These are phyloP conservation scores for Ephialtes manifestator DNA, from an alignment of 2,888 invertebrate species.

Conservation along the genomic window DNA sequence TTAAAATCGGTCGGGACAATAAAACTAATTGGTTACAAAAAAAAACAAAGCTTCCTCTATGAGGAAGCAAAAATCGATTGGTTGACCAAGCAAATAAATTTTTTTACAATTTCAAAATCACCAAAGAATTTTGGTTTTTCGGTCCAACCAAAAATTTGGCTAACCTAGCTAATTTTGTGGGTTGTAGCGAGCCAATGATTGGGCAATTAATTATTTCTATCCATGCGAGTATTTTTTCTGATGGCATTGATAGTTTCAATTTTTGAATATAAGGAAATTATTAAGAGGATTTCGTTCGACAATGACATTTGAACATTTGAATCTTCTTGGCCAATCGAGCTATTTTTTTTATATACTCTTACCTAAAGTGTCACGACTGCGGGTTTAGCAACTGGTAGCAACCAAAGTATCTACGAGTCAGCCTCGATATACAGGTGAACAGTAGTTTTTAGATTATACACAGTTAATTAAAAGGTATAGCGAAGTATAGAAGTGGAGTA, in stretches of 20 bases:
- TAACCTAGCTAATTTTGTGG: no score
- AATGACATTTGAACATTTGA: constrained; percentile 8
- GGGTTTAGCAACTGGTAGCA: constrained; percentile 72
- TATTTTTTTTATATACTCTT: constrained; percentile 65
- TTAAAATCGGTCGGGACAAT: no score
- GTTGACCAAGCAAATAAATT: no score
- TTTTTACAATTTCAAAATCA: no score
- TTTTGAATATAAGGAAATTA: not conserved
- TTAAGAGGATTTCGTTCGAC: constrained; percentile 44
- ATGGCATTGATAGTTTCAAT: not conserved
- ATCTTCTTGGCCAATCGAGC: constrained; percentile 56
- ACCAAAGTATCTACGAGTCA: constrained; percentile 69
- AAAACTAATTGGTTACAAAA: no score
- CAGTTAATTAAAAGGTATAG: constrained; percentile 14
- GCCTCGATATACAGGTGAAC: constrained; percentile 37
- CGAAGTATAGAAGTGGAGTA: not conserved
- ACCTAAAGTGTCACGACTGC: constrained; percentile 74
- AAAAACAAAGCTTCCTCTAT: no score
- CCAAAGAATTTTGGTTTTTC: no score
- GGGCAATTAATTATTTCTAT: no score
- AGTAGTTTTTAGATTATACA: constrained; percentile 38
- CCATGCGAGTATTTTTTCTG: not conserved
- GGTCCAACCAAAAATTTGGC: no score
- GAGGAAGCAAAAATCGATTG: no score
- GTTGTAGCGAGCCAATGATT: no score